Percentiles rank a stretch among this genome's conserved stretches.
Evolutionary conservation across 2,888 invertebrate genomes (phyloP).

Genomic region (Limnephilus auricula): DNA sequence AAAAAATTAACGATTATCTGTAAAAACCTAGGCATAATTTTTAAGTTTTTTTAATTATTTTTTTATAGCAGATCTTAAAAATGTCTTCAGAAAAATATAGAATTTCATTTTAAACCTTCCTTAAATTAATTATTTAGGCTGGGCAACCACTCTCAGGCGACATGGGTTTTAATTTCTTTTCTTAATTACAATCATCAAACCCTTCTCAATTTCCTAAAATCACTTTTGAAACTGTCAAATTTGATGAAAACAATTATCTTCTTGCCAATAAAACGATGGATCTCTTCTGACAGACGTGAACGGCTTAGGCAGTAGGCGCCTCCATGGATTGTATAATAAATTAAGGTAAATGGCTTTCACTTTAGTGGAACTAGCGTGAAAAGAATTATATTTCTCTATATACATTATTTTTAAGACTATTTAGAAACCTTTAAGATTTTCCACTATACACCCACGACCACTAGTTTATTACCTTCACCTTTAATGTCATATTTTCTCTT

Average conservation of each 20-base stretch:
- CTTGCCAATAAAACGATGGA: conserved; percentile 27
- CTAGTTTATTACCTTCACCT: too few relatives aligned
- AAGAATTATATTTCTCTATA: not conserved
- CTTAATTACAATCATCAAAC: conserved; percentile 30
- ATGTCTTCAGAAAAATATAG: not conserved
- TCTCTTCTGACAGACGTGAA: not conserved
- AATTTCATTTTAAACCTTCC: not conserved
- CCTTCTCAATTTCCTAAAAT: conserved; percentile 21
- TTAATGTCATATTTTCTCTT: too few relatives aligned
- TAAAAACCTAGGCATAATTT: not conserved
- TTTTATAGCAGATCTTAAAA: not conserved
- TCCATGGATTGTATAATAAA: not conserved
- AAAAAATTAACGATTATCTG: not conserved
- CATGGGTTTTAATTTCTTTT: conserved; percentile 21
- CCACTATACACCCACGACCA: too few relatives aligned
- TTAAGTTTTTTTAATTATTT: not conserved
- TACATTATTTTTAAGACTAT: not conserved
- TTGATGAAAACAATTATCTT: conserved; percentile 14
- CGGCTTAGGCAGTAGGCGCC: not conserved
- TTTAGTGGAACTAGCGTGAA: not conserved
- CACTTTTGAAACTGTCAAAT: conserved; percentile 28
- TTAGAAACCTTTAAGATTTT: not conserved
- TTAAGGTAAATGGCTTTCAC: not conserved
- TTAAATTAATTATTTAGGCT: not conserved
- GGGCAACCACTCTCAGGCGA: conserved; percentile 1